Conservation (phyloP, 2,797 vertebrate genomes). For the Pangasius djambal region DNA sequence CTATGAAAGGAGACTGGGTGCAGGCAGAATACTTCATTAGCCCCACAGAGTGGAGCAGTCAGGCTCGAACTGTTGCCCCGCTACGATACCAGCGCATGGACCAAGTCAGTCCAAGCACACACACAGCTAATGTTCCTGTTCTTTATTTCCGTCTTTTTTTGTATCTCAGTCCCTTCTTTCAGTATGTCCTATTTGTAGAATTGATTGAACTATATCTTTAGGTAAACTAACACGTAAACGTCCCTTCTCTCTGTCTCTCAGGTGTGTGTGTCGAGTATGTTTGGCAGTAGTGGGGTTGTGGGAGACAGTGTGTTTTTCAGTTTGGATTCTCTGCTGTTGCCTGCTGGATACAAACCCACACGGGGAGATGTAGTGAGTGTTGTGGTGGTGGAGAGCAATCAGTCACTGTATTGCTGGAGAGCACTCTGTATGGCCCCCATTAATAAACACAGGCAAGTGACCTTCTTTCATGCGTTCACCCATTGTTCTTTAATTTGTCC, state of each 20-base stretch:
- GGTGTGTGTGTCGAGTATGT: slow-evolving; percentile 84
- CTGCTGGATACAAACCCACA: slow-evolving; percentile 78
- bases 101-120: slow-evolving; percentile 71
- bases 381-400: slow-evolving; percentile 90
- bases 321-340: slow-evolving; percentile 84
- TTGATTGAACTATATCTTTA: background rate
- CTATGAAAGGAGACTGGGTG: slow-evolving; percentile 93
- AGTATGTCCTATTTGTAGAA: background rate
- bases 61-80: slow-evolving; percentile 84
- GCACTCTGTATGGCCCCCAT: slow-evolving; percentile 88
- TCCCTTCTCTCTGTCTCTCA: slow-evolving; percentile 57
- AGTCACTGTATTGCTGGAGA: slow-evolving; percentile 89
- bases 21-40: slow-evolving; percentile 87
- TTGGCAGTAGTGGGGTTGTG: slow-evolving; percentile 81
- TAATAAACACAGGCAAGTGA: slow-evolving; percentile 68
- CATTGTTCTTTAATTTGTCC: background rate
- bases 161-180: background rate
- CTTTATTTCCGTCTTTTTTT: background rate
- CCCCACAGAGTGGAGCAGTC: slow-evolving; percentile 79
- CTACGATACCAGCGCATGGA: slow-evolving; percentile 87
- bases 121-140: background rate
- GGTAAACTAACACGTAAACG: background rate
- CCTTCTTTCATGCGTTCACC: background rate
- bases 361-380: slow-evolving; percentile 82
- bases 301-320: slow-evolving; percentile 88